Conservation (phyloP, 2,888 invertebrate species). For the Chromoteleia sp. region DNA sequence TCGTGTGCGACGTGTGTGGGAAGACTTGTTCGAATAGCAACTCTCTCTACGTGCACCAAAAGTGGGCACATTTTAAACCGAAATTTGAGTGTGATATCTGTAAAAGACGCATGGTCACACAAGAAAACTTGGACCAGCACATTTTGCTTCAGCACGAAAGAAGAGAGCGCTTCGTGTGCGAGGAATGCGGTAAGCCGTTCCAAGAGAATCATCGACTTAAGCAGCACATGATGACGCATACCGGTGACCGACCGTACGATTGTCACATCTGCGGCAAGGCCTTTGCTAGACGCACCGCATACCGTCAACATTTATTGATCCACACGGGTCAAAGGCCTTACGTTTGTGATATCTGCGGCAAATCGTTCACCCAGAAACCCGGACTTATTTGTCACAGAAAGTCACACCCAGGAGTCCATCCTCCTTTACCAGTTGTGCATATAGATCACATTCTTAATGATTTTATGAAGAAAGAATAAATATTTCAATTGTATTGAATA, state of each 20-base stretch:
- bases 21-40: constrained; percentile 80
- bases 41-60: constrained; percentile 80
- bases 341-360: constrained; percentile 83
- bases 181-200: constrained; percentile 83
- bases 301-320: constrained; percentile 82
- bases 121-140: constrained; percentile 84
- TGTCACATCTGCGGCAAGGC: constrained; percentile 81
- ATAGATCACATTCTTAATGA: constrained; percentile 82
- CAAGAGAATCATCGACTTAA: constrained; percentile 80
- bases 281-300: constrained; percentile 80
- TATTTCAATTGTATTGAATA: constrained; percentile 14
- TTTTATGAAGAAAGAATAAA: constrained; percentile 77
- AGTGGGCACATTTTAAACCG: constrained; percentile 81
- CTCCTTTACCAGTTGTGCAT: constrained; percentile 81
- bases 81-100: constrained; percentile 82
- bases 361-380: constrained; percentile 81
- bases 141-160: constrained; percentile 82
- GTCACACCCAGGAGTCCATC: constrained; percentile 82
- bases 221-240: constrained; percentile 82
- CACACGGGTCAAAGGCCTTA: constrained; percentile 82
- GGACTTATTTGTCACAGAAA: constrained; percentile 83
- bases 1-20: constrained; percentile 80
- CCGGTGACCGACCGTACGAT: constrained; percentile 81
- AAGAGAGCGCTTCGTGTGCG: constrained; percentile 82
- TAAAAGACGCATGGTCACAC: constrained; percentile 84